Evolutionary conservation across 2,888 invertebrate genomes (phyloP).

Genomic region (Balanococcus diminutus): DNA sequence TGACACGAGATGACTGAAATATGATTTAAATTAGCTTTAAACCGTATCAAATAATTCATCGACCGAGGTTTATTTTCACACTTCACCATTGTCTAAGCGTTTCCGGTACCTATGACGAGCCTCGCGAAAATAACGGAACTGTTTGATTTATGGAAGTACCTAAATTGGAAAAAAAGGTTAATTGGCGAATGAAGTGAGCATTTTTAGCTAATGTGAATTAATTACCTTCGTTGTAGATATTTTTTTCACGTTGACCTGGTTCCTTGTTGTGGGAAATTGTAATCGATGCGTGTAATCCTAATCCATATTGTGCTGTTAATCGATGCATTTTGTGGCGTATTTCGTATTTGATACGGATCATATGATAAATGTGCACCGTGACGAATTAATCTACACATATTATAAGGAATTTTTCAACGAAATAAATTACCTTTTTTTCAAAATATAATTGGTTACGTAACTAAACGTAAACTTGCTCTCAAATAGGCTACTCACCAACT

Average conservation of each 20-base stretch:
- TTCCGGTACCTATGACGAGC: not conserved
- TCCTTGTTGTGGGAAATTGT: not conserved
- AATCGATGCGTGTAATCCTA: not conserved
- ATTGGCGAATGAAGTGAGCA: not conserved
- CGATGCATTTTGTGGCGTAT: not conserved
- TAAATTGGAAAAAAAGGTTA: not conserved
- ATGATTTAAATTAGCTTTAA: not conserved
- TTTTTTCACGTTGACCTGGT: constrained; percentile 9
- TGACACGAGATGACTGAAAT: not conserved
- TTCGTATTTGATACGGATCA: not conserved
- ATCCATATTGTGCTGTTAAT: not conserved
- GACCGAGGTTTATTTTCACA: not conserved
- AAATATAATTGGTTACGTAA: no score
- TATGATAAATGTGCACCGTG: not conserved
- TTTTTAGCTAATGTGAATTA: not conserved
- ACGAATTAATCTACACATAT: not conserved
- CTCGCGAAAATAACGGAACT: not conserved
- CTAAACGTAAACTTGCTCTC: no score
- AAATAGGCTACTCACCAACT: no score
- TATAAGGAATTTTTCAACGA: not conserved
- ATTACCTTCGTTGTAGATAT: not conserved
- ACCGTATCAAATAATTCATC: not conserved
- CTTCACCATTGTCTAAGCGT: not conserved
- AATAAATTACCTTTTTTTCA: no score
- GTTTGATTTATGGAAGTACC: not conserved